These are phyloP conservation scores for Halcyon senegalensis DNA, from an alignment of 2,113 vertebrate genomes.

Conservation along the genomic window DNA sequence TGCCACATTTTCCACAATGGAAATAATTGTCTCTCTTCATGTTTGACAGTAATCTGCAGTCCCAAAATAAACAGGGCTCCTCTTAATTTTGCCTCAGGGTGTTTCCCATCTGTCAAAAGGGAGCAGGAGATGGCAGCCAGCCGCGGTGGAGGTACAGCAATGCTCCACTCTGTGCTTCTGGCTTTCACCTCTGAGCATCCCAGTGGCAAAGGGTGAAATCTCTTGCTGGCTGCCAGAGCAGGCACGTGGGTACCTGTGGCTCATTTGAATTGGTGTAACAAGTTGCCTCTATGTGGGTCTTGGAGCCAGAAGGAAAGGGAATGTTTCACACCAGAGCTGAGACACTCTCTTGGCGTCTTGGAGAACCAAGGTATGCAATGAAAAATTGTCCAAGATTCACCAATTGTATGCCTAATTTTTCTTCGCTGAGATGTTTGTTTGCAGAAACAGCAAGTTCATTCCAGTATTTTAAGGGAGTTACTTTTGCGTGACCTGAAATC, in stretches of 20 bases:
- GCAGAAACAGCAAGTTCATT: neutral
- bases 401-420: neutral
- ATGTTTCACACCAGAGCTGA: neutral
- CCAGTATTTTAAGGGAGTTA: neutral
- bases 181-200: neutral
- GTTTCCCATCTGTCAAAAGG: neutral
- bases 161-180: neutral
- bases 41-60: conserved; percentile 9
- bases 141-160: fast-evolving
- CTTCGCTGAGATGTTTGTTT: neutral
- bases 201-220: neutral
- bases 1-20: conserved; percentile 53
- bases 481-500: neutral
- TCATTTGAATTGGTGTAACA: neutral
- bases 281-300: neutral
- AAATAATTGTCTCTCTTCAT: neutral
- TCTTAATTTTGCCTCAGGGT: conserved; percentile 37
- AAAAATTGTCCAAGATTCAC: neutral
- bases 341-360: fast-evolving
- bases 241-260: neutral
- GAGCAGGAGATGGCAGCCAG: neutral
- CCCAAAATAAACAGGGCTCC: conserved; percentile 11
- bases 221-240: neutral
- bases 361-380: neutral
- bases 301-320: neutral